A percentile compares a stretch with the other conserved stretches of the same genome.
Conservation (phyloP, 2,888 invertebrate species). For the Mamestra brassicae region DNA sequence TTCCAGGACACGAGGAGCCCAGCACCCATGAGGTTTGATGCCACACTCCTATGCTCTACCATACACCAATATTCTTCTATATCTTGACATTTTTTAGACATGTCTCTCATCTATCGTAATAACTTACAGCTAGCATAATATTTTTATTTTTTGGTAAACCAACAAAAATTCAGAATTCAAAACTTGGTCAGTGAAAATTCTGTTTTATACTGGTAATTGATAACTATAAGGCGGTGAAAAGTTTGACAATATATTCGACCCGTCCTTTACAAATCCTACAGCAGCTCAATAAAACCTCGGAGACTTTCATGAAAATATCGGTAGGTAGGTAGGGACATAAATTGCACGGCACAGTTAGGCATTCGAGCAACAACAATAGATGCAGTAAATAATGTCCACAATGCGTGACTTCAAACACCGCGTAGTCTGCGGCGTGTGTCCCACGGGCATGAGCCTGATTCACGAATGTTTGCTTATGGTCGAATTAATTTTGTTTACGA, state of each 20-base stretch:
- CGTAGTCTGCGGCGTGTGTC: slow-evolving; percentile 41
- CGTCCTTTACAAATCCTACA: slow-evolving; percentile 35
- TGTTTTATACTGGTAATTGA: slow-evolving; percentile 13
- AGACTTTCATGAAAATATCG: slow-evolving; percentile 18
- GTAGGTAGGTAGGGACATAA: slow-evolving; percentile 48
- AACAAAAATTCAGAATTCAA: slow-evolving; percentile 4
- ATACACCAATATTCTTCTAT: slow-evolving; percentile 7
- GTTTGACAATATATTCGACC: slow-evolving; percentile 28
- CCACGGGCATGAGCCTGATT: slow-evolving; percentile 36
- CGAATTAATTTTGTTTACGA: slow-evolving; percentile 48
- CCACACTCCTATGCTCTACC: slow-evolving; percentile 26
- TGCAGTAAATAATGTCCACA: slow-evolving; percentile 72
- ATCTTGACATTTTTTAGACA: not conserved
- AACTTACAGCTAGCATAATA: too few relatives aligned
- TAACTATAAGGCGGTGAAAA: slow-evolving; percentile 14
- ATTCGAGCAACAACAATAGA: slow-evolving; percentile 77
- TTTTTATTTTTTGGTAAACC: not conserved
- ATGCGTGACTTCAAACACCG: slow-evolving; percentile 45
- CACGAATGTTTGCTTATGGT: slow-evolving; percentile 35
- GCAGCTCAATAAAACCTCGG: slow-evolving; percentile 23
- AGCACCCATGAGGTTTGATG: slow-evolving; percentile 84
- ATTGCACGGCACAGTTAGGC: slow-evolving; percentile 59
- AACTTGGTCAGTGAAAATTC: not conserved
- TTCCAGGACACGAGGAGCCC: slow-evolving; percentile 91
- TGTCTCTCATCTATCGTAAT: not conserved